Evolutionary conservation across 2,888 invertebrate genomes (phyloP), one percentile per base, ranked within the genome.

Genomic region (Ichneumoninae sp.): DNA sequence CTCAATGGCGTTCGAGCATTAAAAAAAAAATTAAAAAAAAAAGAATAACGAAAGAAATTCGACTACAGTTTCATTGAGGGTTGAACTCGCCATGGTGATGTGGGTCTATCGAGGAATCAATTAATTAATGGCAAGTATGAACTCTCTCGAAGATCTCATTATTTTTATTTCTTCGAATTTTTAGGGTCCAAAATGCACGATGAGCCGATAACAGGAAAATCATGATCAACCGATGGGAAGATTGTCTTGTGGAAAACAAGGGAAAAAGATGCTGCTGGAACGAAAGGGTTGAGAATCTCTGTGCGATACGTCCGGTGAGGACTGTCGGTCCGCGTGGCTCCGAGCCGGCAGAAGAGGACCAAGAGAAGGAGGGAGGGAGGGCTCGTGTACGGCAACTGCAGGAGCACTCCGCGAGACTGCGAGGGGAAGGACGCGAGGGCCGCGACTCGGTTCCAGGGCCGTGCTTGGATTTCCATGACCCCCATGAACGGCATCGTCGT

Each of bases 381-480:
- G 62, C 68, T 60, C 65, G 69, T 80, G 72, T 79, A 77, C 44
- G 62, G 72, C 69, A 77, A 79, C 76, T 60, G 81, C 80, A 85
- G 81, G 76, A 81, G 69, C 81, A 84, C 88, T 84, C 80, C 80
- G 82, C 84, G 84, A 82, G 84, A 84, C 83, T 78, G 70, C 76
- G 80, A 85, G 83, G 80, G 83, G 85, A 84, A 71, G 85, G 87
- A 74, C 79, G 83, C 81, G 82, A 83, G 87, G 85, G 86, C 86
- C 86, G 87, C 78, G 85, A 36, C 81, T 74, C 69, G 69, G 75
- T 82, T 76, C 74, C 89, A 92, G 92, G 89, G 90, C 90, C 87
- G 91, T 91, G 88, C 87, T 88, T 84, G 84, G 82, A 86, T 88
- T 90, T 88, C 88, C 86, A 77, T 80, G 86, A 84, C 82, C 89